Conservation (phyloP, 2,113 vertebrate species). For the Esox niger region DNA sequence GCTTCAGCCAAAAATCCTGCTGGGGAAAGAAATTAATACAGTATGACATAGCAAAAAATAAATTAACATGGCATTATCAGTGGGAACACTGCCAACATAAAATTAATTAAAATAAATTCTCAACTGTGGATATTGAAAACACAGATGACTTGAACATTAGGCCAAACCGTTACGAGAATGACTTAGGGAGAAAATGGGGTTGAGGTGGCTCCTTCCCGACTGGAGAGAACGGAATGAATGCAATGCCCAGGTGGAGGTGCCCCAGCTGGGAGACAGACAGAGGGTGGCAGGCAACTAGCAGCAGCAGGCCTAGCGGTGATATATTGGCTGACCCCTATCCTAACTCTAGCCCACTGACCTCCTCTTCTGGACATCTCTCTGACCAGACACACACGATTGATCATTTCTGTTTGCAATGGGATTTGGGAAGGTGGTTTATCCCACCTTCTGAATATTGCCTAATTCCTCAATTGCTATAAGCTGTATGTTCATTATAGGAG, state of each 20-base stretch:
- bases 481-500: too few species aligned
- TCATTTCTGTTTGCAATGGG: too few species aligned
- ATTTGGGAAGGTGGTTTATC: too few species aligned
- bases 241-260: background rate
- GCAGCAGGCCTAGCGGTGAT: slow-evolving; percentile 49
- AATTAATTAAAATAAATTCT: background rate
- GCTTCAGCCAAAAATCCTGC: background rate
- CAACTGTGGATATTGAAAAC: background rate
- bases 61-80: background rate
- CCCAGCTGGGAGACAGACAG: background rate
- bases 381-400: background rate
- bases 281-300: slow-evolving; percentile 58
- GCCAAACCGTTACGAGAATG: background rate
- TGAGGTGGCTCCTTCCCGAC: background rate
- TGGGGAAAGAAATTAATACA: slow-evolving; percentile 13
- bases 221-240: slow-evolving; percentile 1
- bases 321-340: slow-evolving; percentile 30
- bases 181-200: background rate
- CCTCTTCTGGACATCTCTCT: slow-evolving; percentile 5
- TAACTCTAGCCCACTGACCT: slow-evolving; percentile 14
- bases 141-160: slow-evolving; percentile 16
- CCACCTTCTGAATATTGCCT: too few species aligned
- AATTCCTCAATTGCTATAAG: too few species aligned
- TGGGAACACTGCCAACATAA: background rate
- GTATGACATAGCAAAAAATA: background rate